Conservation (phyloP, 2,797 vertebrate genomes). For the Falco novaeseelandiae region DNA sequence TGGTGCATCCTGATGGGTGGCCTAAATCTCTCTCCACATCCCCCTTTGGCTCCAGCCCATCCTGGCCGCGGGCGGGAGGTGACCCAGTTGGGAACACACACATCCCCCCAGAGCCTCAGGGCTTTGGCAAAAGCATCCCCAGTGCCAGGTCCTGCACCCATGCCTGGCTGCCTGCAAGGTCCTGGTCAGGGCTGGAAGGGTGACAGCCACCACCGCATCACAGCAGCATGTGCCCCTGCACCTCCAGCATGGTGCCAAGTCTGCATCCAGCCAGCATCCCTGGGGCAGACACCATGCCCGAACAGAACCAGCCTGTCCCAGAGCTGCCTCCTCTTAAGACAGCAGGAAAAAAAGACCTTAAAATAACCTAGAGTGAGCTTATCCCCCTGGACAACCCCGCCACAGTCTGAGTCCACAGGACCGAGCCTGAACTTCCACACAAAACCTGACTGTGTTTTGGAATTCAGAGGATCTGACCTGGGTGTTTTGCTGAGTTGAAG, state of each 20-base stretch:
- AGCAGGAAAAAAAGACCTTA: background rate
- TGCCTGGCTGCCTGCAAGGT: background rate
- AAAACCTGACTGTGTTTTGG: accelerated
- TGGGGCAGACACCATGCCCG: accelerated
- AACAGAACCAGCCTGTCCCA: background rate
- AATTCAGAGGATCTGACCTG: background rate
- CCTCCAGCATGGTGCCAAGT: accelerated
- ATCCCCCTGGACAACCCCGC: accelerated
- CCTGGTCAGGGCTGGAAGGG: background rate
- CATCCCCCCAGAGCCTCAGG: background rate
- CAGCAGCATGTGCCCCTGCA: background rate
- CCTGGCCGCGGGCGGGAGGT: accelerated
- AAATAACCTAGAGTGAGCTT: background rate
- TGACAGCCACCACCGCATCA: accelerated
- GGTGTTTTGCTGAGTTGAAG: too few relatives aligned
- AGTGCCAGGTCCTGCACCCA: accelerated
- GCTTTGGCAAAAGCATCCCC: background rate
- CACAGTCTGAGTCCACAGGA: accelerated
- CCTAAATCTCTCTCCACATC: background rate
- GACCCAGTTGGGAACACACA: background rate
- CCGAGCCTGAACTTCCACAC: background rate
- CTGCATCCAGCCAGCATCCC: background rate
- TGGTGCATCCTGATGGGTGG: background rate
- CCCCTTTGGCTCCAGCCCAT: background rate
- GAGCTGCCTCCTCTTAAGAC: background rate